A percentile compares a stretch with the other conserved stretches of the same genome.
Conservation (phyloP, 2,888 invertebrate species). For the Clostera curtula region DNA sequence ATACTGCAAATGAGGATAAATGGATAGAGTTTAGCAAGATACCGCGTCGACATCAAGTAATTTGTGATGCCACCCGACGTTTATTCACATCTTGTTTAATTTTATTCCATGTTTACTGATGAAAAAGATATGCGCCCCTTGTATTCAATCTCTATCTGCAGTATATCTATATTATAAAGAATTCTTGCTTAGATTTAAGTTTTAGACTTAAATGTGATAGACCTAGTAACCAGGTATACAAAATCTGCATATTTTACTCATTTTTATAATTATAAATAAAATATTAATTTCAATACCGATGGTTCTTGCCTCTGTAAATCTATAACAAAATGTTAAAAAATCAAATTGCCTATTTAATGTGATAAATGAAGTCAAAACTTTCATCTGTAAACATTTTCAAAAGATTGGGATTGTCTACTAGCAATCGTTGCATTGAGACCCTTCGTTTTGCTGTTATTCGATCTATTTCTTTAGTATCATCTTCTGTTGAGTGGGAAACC, state of each 20-base stretch:
- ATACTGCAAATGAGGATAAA: conserved; percentile 49
- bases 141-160: too few relatives aligned
- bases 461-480: conserved; percentile 21
- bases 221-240: background rate
- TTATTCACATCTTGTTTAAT: conserved; percentile 37
- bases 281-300: too few relatives aligned
- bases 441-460: conserved; percentile 36
- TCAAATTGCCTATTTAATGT: conserved; percentile 15
- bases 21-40: conserved; percentile 45
- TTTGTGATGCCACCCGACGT: conserved; percentile 40
- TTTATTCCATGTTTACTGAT: conserved; percentile 13
- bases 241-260: background rate
- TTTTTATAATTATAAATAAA: background rate
- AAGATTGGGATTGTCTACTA: conserved; percentile 45
- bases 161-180: too few relatives aligned
- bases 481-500: conserved; percentile 10
- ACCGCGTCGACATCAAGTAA: conserved; percentile 44
- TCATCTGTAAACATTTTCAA: conserved; percentile 57
- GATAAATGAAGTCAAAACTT: conserved; percentile 38
- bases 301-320: too few relatives aligned
- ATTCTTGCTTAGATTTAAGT: background rate
- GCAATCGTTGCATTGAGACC: conserved; percentile 34
- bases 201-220: background rate
- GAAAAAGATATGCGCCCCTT: conserved; percentile 1
- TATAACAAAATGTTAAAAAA: conserved; percentile 14